A percentile compares a stretch with the other conserved stretches of the same genome.
These are phyloP conservation scores for Sylvietta virens DNA, from an alignment of 2,113 vertebrate genomes.

Conservation along the genomic window DNA sequence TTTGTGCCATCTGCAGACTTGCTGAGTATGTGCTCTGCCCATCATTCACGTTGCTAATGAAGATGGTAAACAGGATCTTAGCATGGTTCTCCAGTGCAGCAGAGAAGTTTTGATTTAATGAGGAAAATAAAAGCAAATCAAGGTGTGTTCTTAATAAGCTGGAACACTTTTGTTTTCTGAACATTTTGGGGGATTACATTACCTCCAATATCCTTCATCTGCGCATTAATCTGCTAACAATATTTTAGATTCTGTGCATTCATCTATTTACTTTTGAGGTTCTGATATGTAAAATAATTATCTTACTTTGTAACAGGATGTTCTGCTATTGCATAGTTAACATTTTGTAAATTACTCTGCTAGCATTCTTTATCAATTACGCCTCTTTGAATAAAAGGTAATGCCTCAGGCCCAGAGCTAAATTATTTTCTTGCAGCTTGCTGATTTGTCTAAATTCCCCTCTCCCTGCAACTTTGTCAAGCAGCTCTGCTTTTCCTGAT, in stretches of 20 bases:
- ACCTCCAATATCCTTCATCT: background rate
- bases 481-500: background rate
- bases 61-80: background rate
- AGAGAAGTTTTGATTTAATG: background rate
- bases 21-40: background rate
- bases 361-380: constrained; percentile 50
- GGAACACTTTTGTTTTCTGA: background rate
- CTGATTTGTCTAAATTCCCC: constrained; percentile 24
- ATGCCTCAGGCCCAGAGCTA: constrained; percentile 24
- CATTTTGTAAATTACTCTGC: constrained; percentile 55
- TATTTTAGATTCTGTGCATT: constrained; percentile 11
- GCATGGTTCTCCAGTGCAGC: background rate
- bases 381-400: constrained; percentile 49
- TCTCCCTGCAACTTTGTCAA: background rate
- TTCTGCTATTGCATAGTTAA: constrained; percentile 29
- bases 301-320: constrained; percentile 46
- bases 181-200: background rate
- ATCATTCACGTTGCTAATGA: background rate
- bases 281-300: constrained; percentile 55
- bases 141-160: background rate
- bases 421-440: constrained; percentile 55
- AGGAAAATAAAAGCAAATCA: constrained; percentile 3
- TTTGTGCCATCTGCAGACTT: background rate
- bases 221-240: constrained; percentile 28
- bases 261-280: constrained; percentile 49